Evolutionary conservation across 2,797 vertebrate genomes (phyloP).

Genomic region (Acanthurus tractus): DNA sequence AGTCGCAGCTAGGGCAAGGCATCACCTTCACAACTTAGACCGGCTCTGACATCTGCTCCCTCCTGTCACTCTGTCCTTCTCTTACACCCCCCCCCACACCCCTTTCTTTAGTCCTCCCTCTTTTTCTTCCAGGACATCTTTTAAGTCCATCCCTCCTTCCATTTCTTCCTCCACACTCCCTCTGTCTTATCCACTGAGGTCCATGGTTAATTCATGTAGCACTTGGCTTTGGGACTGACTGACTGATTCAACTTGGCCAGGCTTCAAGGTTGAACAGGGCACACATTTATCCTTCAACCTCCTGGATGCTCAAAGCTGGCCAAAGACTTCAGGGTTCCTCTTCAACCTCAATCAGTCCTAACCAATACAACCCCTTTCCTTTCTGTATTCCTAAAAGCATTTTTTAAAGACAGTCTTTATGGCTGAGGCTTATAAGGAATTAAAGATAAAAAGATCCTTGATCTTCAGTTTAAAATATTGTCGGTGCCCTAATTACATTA

Average conservation of each 20-base stretch:
- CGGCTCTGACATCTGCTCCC: slow-evolving; percentile 48
- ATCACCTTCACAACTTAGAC: slow-evolving; percentile 46
- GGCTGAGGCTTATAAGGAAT: not conserved
- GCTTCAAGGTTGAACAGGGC: slow-evolving; percentile 65
- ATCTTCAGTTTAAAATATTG: slow-evolving; percentile 39
- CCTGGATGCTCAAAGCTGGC: slow-evolving; percentile 41
- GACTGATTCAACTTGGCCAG: slow-evolving; percentile 55
- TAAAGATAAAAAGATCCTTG: slow-evolving; percentile 37
- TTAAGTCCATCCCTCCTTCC: not conserved
- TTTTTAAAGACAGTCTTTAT: not conserved
- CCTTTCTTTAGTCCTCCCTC: not conserved
- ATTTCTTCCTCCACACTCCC: not conserved
- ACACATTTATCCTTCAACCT: slow-evolving; percentile 57
- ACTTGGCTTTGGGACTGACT: slow-evolving; percentile 35
- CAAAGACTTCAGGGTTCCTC: slow-evolving; percentile 33
- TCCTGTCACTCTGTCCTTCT: slow-evolving; percentile 8
- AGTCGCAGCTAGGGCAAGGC: slow-evolving; percentile 9
- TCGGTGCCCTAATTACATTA: slow-evolving; percentile 31
- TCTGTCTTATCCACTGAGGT: slow-evolving; percentile 25
- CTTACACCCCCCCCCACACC: not conserved
- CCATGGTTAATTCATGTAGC: slow-evolving; percentile 67
- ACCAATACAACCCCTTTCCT: not conserved
- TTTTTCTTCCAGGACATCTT: slow-evolving; percentile 26
- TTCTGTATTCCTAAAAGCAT: not conserved
- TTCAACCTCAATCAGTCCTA: slow-evolving; percentile 6